phyloP scores from a whole-genome alignment of 2,113 vertebrate genomes.

The Calyptommatus sinebrachiatus region DNA sequence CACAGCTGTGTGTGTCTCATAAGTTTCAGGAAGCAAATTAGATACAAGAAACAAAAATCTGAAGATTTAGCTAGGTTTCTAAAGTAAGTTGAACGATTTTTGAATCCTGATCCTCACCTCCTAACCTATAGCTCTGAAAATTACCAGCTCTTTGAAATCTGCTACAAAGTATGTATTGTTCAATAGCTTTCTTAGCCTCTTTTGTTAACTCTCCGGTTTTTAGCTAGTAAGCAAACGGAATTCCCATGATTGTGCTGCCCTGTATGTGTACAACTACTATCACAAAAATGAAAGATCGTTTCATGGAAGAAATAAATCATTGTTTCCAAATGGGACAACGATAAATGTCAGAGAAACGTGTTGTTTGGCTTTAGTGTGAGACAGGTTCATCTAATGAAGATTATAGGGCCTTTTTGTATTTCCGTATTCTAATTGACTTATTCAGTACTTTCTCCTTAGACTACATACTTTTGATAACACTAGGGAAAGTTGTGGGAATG shows the following conservation, averaged over 20 bases:
- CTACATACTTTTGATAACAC: not conserved
- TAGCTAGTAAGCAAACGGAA: conserved; percentile 12
- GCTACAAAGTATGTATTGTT: not conserved
- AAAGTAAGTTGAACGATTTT: not conserved
- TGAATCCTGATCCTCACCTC: not conserved
- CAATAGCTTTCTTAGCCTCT: not conserved
- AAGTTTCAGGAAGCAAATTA: not conserved
- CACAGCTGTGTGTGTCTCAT: not conserved
- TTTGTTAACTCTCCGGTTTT: conserved; percentile 31
- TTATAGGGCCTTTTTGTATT: not conserved
- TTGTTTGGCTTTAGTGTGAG: conserved; percentile 12
- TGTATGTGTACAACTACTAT: conserved; percentile 1
- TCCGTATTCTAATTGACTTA: not conserved
- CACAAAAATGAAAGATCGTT: conserved; percentile 31
- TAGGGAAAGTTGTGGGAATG: not conserved
- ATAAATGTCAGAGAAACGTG: not conserved
- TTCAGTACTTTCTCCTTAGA: not conserved
- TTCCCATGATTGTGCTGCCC: conserved; percentile 33
- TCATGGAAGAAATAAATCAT: conserved; percentile 9
- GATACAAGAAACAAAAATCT: not conserved
- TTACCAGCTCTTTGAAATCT: not conserved
- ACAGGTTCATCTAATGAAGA: not conserved
- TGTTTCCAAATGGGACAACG: conserved; percentile 23
- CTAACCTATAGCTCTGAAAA: conserved; percentile 13
- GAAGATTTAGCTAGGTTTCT: not conserved